Evolutionary conservation across 2,113 vertebrate genomes (phyloP).

Genomic region (Pseudonaja textilis): DNA sequence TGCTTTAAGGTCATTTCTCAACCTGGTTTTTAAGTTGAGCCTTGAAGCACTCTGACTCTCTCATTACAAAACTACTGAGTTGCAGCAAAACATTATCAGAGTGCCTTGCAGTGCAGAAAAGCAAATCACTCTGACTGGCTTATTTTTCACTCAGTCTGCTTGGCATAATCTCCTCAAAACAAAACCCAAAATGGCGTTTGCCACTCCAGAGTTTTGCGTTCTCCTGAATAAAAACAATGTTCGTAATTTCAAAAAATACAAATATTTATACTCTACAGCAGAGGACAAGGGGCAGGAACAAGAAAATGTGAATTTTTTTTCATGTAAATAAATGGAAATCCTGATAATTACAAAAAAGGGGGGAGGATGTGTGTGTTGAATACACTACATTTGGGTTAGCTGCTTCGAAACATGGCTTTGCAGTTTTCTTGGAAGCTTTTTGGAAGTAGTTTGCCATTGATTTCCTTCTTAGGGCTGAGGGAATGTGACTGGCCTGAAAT

Average conservation of each 20-base stretch:
- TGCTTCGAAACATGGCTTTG: too few species aligned
- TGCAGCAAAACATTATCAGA: slow-evolving; percentile 30
- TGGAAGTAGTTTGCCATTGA: too few species aligned
- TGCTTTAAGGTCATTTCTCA: slow-evolving; percentile 20
- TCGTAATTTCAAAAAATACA: slow-evolving; percentile 6
- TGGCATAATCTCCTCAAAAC: slow-evolving; percentile 50
- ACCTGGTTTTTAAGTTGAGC: slow-evolving; percentile 15
- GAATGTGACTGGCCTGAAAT: too few species aligned
- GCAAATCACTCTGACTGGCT: slow-evolving; percentile 24
- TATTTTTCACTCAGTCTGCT: slow-evolving; percentile 20
- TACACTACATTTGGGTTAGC: too few species aligned
- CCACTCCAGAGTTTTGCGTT: slow-evolving; percentile 22
- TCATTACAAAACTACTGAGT: slow-evolving; percentile 24
- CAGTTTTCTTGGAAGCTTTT: too few species aligned
- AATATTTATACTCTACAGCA: slow-evolving; percentile 20
- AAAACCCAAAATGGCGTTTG: slow-evolving; percentile 30
- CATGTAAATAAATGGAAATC: neutral
- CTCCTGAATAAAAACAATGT: slow-evolving; percentile 32
- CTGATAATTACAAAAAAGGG: neutral
- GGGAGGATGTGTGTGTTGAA: too few species aligned
- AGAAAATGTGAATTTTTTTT: neutral
- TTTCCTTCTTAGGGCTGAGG: too few species aligned
- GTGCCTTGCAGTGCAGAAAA: slow-evolving; percentile 32
- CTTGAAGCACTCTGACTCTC: slow-evolving; percentile 15
- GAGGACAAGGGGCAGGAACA: slow-evolving; percentile 17